Base-by-base conservation (phyloP, 2,888 invertebrate species). In the Caenorhabditis wallacei region DNA sequence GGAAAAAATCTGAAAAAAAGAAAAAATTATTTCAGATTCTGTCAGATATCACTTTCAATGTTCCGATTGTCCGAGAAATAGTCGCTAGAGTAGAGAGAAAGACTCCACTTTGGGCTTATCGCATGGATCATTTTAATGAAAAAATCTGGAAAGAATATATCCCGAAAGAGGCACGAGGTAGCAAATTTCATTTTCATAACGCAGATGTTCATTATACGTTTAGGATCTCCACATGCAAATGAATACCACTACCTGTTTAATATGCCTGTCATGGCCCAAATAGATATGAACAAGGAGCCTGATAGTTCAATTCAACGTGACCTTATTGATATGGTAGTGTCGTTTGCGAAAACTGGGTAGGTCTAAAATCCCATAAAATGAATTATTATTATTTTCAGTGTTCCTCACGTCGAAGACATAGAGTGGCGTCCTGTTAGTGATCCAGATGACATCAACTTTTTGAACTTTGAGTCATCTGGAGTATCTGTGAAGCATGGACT, bases 181-280 rank as follows among this genome's bases (percentile, higher is more conserved):
- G 18, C 16, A 4, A 43, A 13, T 37, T 37, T 37, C 37, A 37
- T 37, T 37, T 37, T 37, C n/a, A n/a, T n/a, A n/a, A n/a, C n/a
- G n/a, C n/a, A n/a, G n/a, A n/a, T n/a, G n/a, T n/a, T n/a, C n/a
- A n/a, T n/a, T n/a, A n/a, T n/a, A n/a, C n/a, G n/a, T n/a, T n/a
- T n/a, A 85, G 85, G 84, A 0, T 80, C 85, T 0, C 76, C 82
- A 7, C 87, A 87, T 46, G 85, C 75, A 30, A 86, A 84, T 22
- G 87, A 87, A 26, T 84, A 85, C 61, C 82, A 85, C n/a, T 87
- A 87, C 48, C 46, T 87, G 13, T 84, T 86, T 26, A 78, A 83
- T 3, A 59, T 80, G 70, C 76, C 81, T 26, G 70, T 81, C 0
- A 18, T 84, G 46, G 75, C 68, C 0, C 11, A 76, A 63, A 80